Percentiles rank a stretch among this genome's conserved stretches.
These are phyloP conservation scores for Incurvaria masculella DNA, from an alignment of 2,888 invertebrate genomes.

Conservation along the genomic window DNA sequence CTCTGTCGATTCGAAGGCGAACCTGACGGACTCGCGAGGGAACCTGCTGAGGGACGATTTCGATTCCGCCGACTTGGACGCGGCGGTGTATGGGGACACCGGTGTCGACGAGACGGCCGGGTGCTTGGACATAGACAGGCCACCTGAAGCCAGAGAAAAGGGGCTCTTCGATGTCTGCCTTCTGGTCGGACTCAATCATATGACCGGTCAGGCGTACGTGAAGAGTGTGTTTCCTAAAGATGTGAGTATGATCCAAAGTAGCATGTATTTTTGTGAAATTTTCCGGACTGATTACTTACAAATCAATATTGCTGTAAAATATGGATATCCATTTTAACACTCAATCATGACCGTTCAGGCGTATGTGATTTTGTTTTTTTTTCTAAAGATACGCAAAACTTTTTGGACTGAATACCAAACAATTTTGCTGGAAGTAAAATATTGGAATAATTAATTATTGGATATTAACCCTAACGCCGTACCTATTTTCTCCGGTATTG, in stretches of 20 bases:
- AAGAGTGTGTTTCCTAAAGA: slow-evolving; percentile 67
- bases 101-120: slow-evolving; percentile 44
- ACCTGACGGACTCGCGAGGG: slow-evolving; percentile 33
- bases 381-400: too few relatives aligned
- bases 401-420: too few relatives aligned
- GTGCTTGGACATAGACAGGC: slow-evolving; percentile 36
- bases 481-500: too few relatives aligned
- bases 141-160: slow-evolving; percentile 32
- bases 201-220: slow-evolving; percentile 64
- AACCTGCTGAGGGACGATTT: slow-evolving; percentile 30
- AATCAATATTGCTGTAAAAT: too few relatives aligned
- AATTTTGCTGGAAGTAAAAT: too few relatives aligned
- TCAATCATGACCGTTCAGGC: too few relatives aligned
- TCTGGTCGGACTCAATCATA: slow-evolving; percentile 64
- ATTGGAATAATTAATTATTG: too few relatives aligned
- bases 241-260: slow-evolving; percentile 57
- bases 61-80: slow-evolving; percentile 15
- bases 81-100: slow-evolving; percentile 26
- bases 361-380: too few relatives aligned
- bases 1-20: slow-evolving; percentile 31
- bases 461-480: too few relatives aligned
- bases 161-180: slow-evolving; percentile 66
- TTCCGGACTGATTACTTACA: too few relatives aligned
- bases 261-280: too few relatives aligned
- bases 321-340: too few relatives aligned